Evolutionary conservation across 2,888 invertebrate species (phyloP).

Genomic region (Brenthis hecate): DNA sequence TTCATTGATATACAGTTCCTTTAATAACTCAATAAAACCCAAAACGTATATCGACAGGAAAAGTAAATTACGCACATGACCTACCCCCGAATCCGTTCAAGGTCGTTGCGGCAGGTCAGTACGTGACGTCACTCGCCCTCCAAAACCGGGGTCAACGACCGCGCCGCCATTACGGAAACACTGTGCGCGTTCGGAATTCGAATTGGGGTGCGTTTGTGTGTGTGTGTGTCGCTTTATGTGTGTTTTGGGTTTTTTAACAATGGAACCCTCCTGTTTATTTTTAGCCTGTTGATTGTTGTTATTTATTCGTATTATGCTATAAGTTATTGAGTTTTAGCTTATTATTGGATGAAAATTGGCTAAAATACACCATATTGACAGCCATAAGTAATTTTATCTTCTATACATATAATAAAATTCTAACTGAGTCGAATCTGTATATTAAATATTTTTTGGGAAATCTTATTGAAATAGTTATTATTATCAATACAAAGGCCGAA

Average conservation of each 20-base stretch:
- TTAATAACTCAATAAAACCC: conserved; percentile 2
- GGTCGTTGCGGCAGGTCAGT: conserved; percentile 78
- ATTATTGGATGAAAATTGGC: too few relatives aligned
- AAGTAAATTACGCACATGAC: conserved; percentile 27
- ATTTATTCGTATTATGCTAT: conserved; percentile 27
- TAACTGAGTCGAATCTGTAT: too few relatives aligned
- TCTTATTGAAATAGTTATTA: too few relatives aligned
- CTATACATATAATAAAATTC: too few relatives aligned
- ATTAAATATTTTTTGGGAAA: too few relatives aligned
- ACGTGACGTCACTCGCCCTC: conserved; percentile 79
- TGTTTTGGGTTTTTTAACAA: conserved; percentile 48
- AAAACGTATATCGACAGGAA: conserved; percentile 8
- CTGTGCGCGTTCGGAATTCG: conserved; percentile 77
- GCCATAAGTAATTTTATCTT: too few relatives aligned
- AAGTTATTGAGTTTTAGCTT: background rate
- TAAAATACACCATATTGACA: too few relatives aligned
- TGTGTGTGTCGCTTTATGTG: conserved; percentile 39
- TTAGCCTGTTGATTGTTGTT: conserved; percentile 40
- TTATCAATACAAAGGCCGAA: too few relatives aligned
- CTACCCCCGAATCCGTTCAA: conserved; percentile 55
- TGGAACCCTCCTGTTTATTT: conserved; percentile 39
- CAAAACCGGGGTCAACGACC: conserved; percentile 75
- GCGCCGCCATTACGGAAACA: conserved; percentile 77
- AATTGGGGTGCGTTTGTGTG: conserved; percentile 61
- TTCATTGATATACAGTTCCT: background rate